phyloP scores from a whole-genome alignment of 2,113 vertebrate species.

The Artemisiospiza belli region DNA sequence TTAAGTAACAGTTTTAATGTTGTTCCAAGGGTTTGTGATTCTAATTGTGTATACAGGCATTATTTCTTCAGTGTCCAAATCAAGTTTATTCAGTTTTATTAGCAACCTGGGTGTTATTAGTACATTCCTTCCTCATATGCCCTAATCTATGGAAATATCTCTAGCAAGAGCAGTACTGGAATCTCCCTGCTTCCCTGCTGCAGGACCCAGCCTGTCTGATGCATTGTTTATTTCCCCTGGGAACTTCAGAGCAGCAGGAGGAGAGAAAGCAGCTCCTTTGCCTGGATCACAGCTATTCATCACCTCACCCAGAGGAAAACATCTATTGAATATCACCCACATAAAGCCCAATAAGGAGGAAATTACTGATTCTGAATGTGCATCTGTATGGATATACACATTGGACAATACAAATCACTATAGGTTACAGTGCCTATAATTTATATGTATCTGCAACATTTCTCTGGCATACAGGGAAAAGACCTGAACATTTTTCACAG shows the following conservation, averaged over 20 bases:
- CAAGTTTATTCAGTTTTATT: slow-evolving; percentile 1
- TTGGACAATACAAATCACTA: neutral
- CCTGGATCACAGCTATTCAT: neutral
- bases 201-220: slow-evolving; percentile 8
- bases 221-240: slow-evolving; percentile 19
- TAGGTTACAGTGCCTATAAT: neutral
- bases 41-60: neutral
- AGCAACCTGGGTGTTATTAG: neutral
- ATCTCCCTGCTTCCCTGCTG: neutral
- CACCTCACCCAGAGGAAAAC: neutral
- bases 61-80: neutral
- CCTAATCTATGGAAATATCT: slow-evolving; percentile 3
- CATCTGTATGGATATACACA: neutral
- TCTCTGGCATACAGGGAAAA: neutral
- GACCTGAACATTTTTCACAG: neutral
- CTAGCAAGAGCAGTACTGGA: neutral
- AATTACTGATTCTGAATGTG: neutral
- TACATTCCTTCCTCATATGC: neutral
- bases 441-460: neutral
- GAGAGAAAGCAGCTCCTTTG: neutral
- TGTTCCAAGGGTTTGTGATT: neutral
- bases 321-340: neutral
- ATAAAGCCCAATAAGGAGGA: neutral
- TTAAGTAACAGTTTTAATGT: neutral
- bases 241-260: neutral